Base-by-base conservation (phyloP, 1,140 invertebrate species). In the Drosophila virilis region DNA sequence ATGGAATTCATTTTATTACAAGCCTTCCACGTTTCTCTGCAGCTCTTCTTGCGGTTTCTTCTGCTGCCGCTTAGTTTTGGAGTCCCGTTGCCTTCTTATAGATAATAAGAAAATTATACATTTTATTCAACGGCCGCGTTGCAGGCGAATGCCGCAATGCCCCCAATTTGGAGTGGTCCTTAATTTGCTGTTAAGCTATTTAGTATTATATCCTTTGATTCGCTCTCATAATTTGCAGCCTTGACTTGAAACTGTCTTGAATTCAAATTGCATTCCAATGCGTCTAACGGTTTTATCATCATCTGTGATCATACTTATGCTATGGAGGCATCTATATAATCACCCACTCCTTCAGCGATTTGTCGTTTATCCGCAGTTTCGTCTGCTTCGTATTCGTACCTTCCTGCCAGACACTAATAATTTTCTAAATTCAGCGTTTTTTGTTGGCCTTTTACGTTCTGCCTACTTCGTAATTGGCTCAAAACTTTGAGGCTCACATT, bases 51-150 rank as follows among this genome's bases (percentile, higher is more conserved):
- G 42, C 10, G 32, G 40, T 46, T 67, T 67, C 57, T 77, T 40
- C 42, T 42, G 52, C 37, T 17, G 59, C n/a, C 40, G 71, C 51
- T 78, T 45, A 80, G 69, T 64, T 61, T 62, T 35, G 61, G 68
- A 58, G 69, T 76, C 55, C 67, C 62, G 67, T 77, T 72, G 67
- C 43, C 57, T 65, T 66, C 64, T 69, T 71, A 79, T 90, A 91
- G 83, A 91, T 90, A 91, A 91, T 91, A 91, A 91, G 88, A 91
- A 91, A 91, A 91, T 91, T 91, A 91, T 91, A 91, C 88, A 91
- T 91, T 88, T 91, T 91, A 91, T 91, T 73, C 77, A 58, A 48
- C 70, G 59, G 59, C 45, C 65, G 61, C 38, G 65, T 58, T 71
- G 67, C 43, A 65, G 65, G 50, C 58, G 17, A 73, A 54, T 66